Evolutionary conservation across 2,113 vertebrate genomes (phyloP).

Genomic region (Perca schrenkii): DNA sequence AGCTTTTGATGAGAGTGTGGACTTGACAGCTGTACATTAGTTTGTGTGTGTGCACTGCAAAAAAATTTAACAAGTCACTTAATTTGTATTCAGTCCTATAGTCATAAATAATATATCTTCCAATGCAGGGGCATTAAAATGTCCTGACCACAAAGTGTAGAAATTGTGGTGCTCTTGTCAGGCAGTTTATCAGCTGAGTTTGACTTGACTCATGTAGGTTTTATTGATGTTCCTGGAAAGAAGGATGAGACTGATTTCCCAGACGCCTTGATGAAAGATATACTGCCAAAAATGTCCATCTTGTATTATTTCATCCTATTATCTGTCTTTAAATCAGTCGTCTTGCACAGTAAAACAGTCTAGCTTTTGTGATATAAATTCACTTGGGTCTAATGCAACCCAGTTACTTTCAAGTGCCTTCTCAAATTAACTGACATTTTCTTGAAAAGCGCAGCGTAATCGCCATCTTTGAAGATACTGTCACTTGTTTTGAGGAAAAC

Average conservation of each 20-base stretch:
- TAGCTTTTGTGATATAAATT: constrained; percentile 31
- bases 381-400: constrained; percentile 36
- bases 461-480: constrained; percentile 43
- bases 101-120: constrained; percentile 66
- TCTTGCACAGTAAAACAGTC: constrained; percentile 29
- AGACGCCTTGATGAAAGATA: constrained; percentile 53
- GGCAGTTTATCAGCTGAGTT: constrained; percentile 60
- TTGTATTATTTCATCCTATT: constrained; percentile 54
- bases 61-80: constrained; percentile 58
- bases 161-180: constrained; percentile 43
- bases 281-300: constrained; percentile 51
- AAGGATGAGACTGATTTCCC: constrained; percentile 37
- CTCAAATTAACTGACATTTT: constrained; percentile 51
- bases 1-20: constrained; percentile 60
- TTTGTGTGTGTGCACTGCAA: constrained; percentile 12
- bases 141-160: constrained; percentile 55
- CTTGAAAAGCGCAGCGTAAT: constrained; percentile 31
- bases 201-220: constrained; percentile 59
- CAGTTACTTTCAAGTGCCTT: constrained; percentile 48
- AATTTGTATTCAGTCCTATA: constrained; percentile 60
- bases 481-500: constrained; percentile 37
- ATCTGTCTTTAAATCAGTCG: constrained; percentile 55
- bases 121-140: constrained; percentile 50
- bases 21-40: constrained; percentile 64
- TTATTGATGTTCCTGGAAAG: constrained; percentile 67